phyloP scores from a whole-genome alignment of 1,140 invertebrate genomes.

The Tribolium castaneum region DNA sequence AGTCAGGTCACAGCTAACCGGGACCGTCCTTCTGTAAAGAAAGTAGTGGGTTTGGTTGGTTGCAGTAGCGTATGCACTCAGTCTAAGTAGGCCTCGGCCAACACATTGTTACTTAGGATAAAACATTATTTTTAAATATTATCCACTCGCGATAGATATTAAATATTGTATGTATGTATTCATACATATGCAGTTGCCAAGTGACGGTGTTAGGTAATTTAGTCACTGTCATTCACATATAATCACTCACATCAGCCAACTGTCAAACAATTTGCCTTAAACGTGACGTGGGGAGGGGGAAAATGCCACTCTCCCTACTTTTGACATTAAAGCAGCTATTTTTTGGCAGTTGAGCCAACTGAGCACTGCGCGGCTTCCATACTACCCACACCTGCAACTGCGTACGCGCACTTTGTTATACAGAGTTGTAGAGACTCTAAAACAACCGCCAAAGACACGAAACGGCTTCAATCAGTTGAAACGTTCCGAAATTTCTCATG shows the following conservation, averaged over 20 bases:
- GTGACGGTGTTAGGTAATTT: constrained; percentile 52
- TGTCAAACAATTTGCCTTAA: constrained; percentile 39
- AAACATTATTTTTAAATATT: constrained; percentile 60
- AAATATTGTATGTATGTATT: constrained; percentile 57
- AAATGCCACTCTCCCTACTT: background rate
- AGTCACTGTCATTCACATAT: constrained; percentile 51
- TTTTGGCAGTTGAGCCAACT: constrained; percentile 44
- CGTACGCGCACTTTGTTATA: constrained; percentile 54
- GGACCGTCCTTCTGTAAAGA: constrained; percentile 30
- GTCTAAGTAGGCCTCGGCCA: constrained; percentile 47
- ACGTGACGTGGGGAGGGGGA: background rate
- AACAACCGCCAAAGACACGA: background rate
- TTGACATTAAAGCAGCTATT: constrained; percentile 7
- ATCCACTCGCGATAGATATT: constrained; percentile 58
- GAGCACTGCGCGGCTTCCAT: constrained; percentile 56
- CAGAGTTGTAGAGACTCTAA: constrained; percentile 38
- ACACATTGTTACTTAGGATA: constrained; percentile 60
- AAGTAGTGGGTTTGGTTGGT: constrained; percentile 49
- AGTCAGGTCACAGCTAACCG: constrained; percentile 16
- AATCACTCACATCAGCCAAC: constrained; percentile 45
- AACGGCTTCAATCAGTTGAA: background rate
- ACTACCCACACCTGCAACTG: constrained; percentile 54
- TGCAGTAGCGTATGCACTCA: constrained; percentile 57
- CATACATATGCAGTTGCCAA: constrained; percentile 57
- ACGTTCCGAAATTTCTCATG: constrained; percentile 26